Evolutionary conservation across 2,888 invertebrate species (phyloP), one percentile per base, ranked within the genome.

Genomic region (Villa cingulata): DNA sequence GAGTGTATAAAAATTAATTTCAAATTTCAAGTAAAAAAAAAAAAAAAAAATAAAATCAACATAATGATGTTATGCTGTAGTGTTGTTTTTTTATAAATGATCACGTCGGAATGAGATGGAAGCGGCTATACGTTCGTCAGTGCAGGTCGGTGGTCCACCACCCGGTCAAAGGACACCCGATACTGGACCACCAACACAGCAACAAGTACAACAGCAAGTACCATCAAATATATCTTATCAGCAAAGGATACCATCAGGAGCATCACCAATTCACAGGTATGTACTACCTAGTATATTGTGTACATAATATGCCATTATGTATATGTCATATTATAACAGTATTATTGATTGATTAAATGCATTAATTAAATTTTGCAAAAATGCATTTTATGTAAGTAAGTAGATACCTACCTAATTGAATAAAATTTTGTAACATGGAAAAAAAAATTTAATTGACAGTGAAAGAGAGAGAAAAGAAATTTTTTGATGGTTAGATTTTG

Each of bases 61-160:
- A n/a, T n/a, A n/a, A n/a, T 32, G 29, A 32, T 12, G 38, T 51
- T 43, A 51, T 49, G 48, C 44, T 40, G 50, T 51, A 51, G n/a
- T n/a, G n/a, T n/a, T n/a, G n/a, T n/a, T 51, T 49, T 54, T 51
- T 36, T 47, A 50, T 47, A 51, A 49, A 55, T 57, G 55, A 65
- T 56, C 52, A 57, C 63, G 67, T 67, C 69, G 69, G 69, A 68
- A 69, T 69, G 69, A 69, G 66, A 69, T 69, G 69, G 69, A 69
- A 69, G 69, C 69, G 66, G 69, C 69, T 62, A 67, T 69, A 61
- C 69, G 69, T 62, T 66, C 68, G 62, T 64, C 68, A 69, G 68
- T 68, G 63, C 69, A 69, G 68, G 68, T 68, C 64, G 68, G 68
- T 66, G 66, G 66, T 65, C 64, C 65, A 58, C 65, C 66, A 59